These are phyloP conservation scores for Polyommatus icarus DNA, from an alignment of 2,888 invertebrate genomes.

Conservation along the genomic window DNA sequence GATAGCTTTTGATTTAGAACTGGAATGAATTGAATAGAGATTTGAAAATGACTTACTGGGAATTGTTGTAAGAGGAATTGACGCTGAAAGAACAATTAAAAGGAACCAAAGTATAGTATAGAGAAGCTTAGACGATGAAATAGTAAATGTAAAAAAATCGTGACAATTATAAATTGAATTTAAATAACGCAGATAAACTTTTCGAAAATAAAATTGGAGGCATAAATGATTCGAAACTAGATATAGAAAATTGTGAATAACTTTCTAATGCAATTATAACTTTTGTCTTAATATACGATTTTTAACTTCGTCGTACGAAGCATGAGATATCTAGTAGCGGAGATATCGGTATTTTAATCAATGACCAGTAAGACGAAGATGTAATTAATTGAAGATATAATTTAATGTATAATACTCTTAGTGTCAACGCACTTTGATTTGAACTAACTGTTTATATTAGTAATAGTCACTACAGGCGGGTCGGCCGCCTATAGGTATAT, in stretches of 20 bases:
- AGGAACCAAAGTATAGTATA: constrained; percentile 67
- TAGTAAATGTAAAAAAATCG: constrained; percentile 37
- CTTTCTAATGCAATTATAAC: constrained; percentile 15
- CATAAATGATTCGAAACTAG: constrained; percentile 9
- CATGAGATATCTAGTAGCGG: constrained; percentile 8
- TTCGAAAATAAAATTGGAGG: not conserved
- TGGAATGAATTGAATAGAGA: constrained; percentile 29
- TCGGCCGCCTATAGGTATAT: constrained; percentile 6
- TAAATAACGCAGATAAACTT: constrained; percentile 16
- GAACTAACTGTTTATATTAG: constrained; percentile 20
- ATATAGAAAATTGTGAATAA: constrained; percentile 6
- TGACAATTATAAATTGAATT: constrained; percentile 37
- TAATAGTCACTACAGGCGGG: constrained; percentile 7
- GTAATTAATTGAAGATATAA: constrained; percentile 30
- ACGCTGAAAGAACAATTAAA: constrained; percentile 61
- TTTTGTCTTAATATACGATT: constrained; percentile 24
- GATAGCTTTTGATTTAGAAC: constrained; percentile 49
- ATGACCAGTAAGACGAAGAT: constrained; percentile 22
- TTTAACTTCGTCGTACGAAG: constrained; percentile 19
- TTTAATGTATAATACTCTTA: constrained; percentile 28
- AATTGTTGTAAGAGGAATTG: constrained; percentile 73
- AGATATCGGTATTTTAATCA: constrained; percentile 27
- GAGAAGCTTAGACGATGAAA: constrained; percentile 38
- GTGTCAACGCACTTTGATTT: constrained; percentile 13
- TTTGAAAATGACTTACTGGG: constrained; percentile 45